Base-by-base conservation (phyloP, 2,113 vertebrate species). In the Tenrec ecaudatus region DNA sequence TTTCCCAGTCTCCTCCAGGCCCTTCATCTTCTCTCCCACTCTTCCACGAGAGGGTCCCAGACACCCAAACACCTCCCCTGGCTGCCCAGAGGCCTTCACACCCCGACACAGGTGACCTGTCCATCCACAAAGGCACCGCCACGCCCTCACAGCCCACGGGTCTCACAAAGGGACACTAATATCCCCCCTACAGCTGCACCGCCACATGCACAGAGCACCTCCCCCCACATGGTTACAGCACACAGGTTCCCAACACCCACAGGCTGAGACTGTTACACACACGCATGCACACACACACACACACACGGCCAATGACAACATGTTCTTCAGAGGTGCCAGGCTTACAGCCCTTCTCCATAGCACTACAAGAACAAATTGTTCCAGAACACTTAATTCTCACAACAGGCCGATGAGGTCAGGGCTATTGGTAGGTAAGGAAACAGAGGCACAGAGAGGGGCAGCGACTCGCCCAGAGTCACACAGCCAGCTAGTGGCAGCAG, bases 11-110 rank as follows among this genome's bases (percentile, higher is more conserved):
- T 76, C 27, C 3, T 53, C 75, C 16, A 58, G 94, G 84, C 68
- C 78, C 90, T 69, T 93, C 91, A 60, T 82, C 80, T 85, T 20
- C 75, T 66, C 73, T 86, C 71, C 64, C 29, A 73, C 20, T 79
- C 77, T 79, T 14, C 77, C 14, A 4, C n/a, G 43, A 40, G 77
- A 53, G 73, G 12, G 38, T 17, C 43, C 31, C 62, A 92, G 58
- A 68, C 29, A 71, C n/a, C 53, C 22, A 36, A 16, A 47, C 31
- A 20, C 77, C 31, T 23, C n/a, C 81, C 23, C 29, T 78, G 68
- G 25, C 79, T 80, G 25, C 60, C 43, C 82, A 66, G 36, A 92
- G 81, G 60, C 62, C 23, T 76, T 84, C 53, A 57, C 23, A 62
- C 4, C 47, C 71, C 5, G 4, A 31, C 88, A 7, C 8, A 36